Conservation (phyloP, 2,797 vertebrate genomes). For the Neostethus bicornis region DNA sequence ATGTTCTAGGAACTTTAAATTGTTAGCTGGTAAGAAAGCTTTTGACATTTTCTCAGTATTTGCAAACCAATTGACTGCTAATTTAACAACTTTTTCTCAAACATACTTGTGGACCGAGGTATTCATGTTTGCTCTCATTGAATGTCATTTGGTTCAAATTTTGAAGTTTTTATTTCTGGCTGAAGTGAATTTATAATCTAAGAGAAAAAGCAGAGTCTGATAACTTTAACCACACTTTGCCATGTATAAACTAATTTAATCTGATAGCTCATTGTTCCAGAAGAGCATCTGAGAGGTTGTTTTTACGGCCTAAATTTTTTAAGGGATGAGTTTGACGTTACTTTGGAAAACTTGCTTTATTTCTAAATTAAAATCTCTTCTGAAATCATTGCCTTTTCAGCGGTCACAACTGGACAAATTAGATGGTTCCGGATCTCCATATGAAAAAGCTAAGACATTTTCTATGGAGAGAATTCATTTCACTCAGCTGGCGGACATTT, state of each 20-base stretch:
- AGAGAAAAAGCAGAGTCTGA: too few relatives aligned
- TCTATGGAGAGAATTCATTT: slow-evolving; percentile 55
- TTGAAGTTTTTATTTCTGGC: too few relatives aligned
- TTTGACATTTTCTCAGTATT: too few relatives aligned
- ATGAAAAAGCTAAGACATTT: slow-evolving; percentile 35
- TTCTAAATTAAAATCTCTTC: slow-evolving; percentile 57
- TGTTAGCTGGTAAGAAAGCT: too few relatives aligned
- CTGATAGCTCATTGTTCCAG: background rate
- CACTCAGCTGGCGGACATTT: slow-evolving; percentile 52
- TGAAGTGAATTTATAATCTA: too few relatives aligned
- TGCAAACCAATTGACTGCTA: too few relatives aligned
- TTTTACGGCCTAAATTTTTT: slow-evolving; percentile 9
- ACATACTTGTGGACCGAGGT: too few relatives aligned
- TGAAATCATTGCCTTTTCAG: slow-evolving; percentile 58
- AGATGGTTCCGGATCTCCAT: slow-evolving; percentile 45
- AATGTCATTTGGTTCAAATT: too few relatives aligned
- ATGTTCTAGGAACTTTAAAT: too few relatives aligned
- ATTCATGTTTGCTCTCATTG: too few relatives aligned
- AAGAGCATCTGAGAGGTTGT: background rate
- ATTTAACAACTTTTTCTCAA: too few relatives aligned
- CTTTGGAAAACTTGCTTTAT: slow-evolving; percentile 17
- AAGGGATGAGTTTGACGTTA: slow-evolving; percentile 4
- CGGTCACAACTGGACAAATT: slow-evolving; percentile 61
- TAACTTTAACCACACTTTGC: background rate
- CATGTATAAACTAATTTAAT: too few relatives aligned